Percentiles rank a stretch among this genome's conserved stretches.
Conservation (phyloP, 2,797 vertebrate species). For the Scleropages formosus region DNA sequence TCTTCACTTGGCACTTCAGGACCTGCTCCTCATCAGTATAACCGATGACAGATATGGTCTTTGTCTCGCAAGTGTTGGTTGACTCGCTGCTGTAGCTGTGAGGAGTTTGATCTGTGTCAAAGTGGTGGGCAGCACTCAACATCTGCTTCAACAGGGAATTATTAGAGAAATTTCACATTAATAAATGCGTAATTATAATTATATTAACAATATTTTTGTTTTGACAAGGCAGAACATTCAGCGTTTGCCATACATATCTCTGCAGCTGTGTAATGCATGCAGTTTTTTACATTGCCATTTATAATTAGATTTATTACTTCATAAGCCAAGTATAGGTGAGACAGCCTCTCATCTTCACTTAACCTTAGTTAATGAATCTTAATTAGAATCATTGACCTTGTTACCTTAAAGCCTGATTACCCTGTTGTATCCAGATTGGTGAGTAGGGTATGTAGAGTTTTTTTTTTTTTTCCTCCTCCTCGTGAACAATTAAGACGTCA, state of each 20-base stretch:
- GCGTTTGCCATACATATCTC: neutral
- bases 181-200: neutral
- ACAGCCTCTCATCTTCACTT: neutral
- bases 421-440: neutral
- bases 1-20: too few relatives aligned
- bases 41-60: too few relatives aligned
- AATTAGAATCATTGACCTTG: constrained; percentile 7
- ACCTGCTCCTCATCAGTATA: too few relatives aligned
- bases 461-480: neutral
- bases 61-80: neutral
- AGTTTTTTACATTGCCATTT: neutral
- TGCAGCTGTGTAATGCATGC: neutral
- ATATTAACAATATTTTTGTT: neutral
- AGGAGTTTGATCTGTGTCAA: too few relatives aligned
- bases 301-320: constrained; percentile 2
- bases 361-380: constrained; percentile 18
- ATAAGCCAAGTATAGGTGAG: neutral
- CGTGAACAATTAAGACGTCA: neutral
- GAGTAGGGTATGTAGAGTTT: neutral
- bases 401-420: neutral
- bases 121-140: too few relatives aligned
- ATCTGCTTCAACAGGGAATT: too few relatives aligned
- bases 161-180: too few relatives aligned
- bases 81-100: too few relatives aligned
- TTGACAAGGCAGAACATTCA: neutral